Evolutionary conservation across 2,888 invertebrate species (phyloP), one percentile per base, ranked within the genome.

Genomic region (Andrena chrysosceles): DNA sequence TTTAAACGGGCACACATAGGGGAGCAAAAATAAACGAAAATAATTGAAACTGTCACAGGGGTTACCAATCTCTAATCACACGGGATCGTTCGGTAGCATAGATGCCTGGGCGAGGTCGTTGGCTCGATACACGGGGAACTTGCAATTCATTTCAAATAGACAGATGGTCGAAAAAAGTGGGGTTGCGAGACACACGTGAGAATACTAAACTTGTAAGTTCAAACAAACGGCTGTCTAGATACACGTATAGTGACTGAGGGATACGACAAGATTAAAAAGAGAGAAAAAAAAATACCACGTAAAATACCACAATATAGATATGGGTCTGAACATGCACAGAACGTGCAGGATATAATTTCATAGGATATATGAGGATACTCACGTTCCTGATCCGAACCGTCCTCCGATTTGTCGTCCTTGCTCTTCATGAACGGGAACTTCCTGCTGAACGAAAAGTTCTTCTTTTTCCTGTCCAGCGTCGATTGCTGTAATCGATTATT

Each of bases 391-490:
- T 98, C 98, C 90, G 98, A 99, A 94, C 98, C 98, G 93, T 99
- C 99, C 95, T 99, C 98, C 71, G 98, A 98, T 94, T 98, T 98
- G 93, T 99, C 98, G 94, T 99, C 99, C 95, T 99, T 98, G 95
- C 99, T 99, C 96, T 99, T 99, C 98, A 99, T 99, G 95, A 99
- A 99, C 54, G 99, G 99, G 95, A 99, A 99, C 94, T 98, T 98
- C 94, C 99, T 96, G 93, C 99, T 99, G 95, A 99, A 99, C 79
- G 99, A 99, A 92, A 99, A 97, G 93, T 99, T 99, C 95, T 99
- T 99, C 96, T 99, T 99, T 96, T 98, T 98, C 93, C 98, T 96
- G 95, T 98, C 98, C 93, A 98, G 95, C 59, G 98, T 98, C 88
- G 98, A 98, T 96, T 98, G 98, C 96, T 98, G 95, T 66, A 94